A percentile compares a stretch with the other conserved stretches of the same genome.
These are phyloP conservation scores for Pongo pygmaeus DNA, from an alignment of 2,113 vertebrate genomes.

Conservation along the genomic window DNA sequence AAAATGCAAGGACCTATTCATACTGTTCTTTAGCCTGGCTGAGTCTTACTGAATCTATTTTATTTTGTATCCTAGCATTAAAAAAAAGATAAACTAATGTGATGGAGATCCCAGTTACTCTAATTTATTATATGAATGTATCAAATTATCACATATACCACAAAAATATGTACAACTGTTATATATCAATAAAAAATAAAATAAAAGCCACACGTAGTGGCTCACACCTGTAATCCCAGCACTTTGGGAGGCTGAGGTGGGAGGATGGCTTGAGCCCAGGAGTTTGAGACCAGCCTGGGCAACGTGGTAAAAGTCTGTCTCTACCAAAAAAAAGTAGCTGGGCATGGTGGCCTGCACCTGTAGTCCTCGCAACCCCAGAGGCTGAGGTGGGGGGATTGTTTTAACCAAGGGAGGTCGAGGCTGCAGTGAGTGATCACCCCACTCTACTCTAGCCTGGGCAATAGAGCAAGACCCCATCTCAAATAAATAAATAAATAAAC, in stretches of 20 bases:
- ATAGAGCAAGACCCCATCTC: fast-evolving
- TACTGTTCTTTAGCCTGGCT: slow-evolving; percentile 98
- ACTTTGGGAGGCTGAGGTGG: not conserved
- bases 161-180: not conserved
- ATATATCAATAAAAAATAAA: not conserved
- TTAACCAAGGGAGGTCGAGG: not conserved
- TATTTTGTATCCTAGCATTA: slow-evolving; percentile 84
- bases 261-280: not conserved
- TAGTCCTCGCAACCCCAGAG: not conserved
- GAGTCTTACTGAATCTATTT: slow-evolving; percentile 97
- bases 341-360: not conserved
- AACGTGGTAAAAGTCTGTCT: not conserved
- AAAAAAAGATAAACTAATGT: not conserved
- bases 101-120: not conserved
- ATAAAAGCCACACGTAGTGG: no score
- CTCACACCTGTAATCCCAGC: not conserved
- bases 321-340: not conserved
- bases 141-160: not conserved
- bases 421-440: not conserved
- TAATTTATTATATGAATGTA: not conserved
- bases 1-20: slow-evolving; percentile 98
- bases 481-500: not conserved
- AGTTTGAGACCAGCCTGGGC: not conserved
- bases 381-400: not conserved
- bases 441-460: not conserved